Conservation (phyloP, 2,888 invertebrate species). For the Pimpla rufipes region DNA sequence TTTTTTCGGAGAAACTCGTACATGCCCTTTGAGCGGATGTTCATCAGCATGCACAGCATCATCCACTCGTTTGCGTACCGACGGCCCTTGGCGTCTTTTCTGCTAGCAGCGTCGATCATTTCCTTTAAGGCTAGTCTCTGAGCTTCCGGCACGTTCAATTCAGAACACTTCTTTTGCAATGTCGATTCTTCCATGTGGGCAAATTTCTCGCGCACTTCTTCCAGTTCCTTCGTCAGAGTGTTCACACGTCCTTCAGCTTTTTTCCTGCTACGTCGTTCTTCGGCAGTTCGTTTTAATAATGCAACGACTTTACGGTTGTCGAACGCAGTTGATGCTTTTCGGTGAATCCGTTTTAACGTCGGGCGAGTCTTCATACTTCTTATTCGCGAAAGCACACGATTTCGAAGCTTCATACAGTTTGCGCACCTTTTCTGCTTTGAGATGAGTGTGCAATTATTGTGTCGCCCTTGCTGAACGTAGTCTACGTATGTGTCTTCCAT, state of each 20-base stretch:
- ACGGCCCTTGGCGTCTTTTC: slow-evolving; percentile 11
- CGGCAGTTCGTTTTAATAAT: slow-evolving; percentile 14
- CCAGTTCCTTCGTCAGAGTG: not conserved
- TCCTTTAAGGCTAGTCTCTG: not conserved
- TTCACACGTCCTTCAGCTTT: slow-evolving; percentile 19
- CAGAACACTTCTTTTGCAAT: slow-evolving; percentile 14
- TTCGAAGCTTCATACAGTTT: slow-evolving; percentile 26
- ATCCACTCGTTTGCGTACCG: slow-evolving; percentile 47
- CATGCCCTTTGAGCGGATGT: slow-evolving; percentile 21
- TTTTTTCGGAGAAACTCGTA: slow-evolving; percentile 49
- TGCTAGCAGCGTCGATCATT: not conserved
- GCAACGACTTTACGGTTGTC: slow-evolving; percentile 6
- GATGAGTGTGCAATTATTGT: slow-evolving; percentile 15
- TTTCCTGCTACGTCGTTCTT: slow-evolving; percentile 6
- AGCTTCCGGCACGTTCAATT: slow-evolving; percentile 3
- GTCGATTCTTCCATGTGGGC: slow-evolving; percentile 6
- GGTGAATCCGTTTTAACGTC: not conserved
- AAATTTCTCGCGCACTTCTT: slow-evolving; percentile 1
- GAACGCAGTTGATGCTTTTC: slow-evolving; percentile 1
- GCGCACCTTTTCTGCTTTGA: slow-evolving; percentile 34
- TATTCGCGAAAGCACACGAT: slow-evolving; percentile 6
- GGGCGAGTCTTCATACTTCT: not conserved
- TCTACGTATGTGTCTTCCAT: slow-evolving; percentile 17
- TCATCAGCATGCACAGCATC: slow-evolving; percentile 47
- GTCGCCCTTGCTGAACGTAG: slow-evolving; percentile 27